Conservation (phyloP, 2,888 invertebrate genomes). For the Erynnis tages region DNA sequence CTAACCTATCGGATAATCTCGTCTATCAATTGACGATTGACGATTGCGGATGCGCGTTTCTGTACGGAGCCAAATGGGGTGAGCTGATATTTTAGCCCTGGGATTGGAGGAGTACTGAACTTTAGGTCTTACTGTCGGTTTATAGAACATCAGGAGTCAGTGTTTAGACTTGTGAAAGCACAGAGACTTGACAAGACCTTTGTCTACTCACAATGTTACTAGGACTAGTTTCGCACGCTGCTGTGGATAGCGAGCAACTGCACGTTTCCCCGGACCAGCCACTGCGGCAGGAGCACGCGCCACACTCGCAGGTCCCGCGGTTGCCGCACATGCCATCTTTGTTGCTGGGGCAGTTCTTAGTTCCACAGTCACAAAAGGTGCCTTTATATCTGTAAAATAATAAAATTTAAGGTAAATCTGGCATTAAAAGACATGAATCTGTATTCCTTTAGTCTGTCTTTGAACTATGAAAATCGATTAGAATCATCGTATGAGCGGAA, state of each 20-base stretch:
- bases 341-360: conserved; percentile 49
- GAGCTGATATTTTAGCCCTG: too few relatives aligned
- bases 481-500: too few relatives aligned
- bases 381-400: conserved; percentile 44
- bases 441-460: too few relatives aligned
- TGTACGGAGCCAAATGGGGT: too few relatives aligned
- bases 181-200: not conserved
- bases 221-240: conserved; percentile 38
- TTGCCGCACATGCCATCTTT: conserved; percentile 29
- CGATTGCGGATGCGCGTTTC: too few relatives aligned
- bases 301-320: conserved; percentile 84
- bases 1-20: too few relatives aligned
- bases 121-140: too few relatives aligned
- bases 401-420: too few relatives aligned
- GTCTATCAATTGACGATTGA: too few relatives aligned
- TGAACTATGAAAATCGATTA: too few relatives aligned
- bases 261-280: conserved; percentile 53
- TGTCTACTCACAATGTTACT: conserved; percentile 41
- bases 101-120: too few relatives aligned
- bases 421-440: not conserved
- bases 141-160: too few relatives aligned
- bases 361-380: conserved; percentile 55
- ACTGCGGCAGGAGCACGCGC: conserved; percentile 75
- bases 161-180: not conserved
- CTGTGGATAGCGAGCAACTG: conserved; percentile 47